Evolutionary conservation across 2,113 vertebrate genomes (phyloP).

Genomic region (Pollimyrus isidori): DNA sequence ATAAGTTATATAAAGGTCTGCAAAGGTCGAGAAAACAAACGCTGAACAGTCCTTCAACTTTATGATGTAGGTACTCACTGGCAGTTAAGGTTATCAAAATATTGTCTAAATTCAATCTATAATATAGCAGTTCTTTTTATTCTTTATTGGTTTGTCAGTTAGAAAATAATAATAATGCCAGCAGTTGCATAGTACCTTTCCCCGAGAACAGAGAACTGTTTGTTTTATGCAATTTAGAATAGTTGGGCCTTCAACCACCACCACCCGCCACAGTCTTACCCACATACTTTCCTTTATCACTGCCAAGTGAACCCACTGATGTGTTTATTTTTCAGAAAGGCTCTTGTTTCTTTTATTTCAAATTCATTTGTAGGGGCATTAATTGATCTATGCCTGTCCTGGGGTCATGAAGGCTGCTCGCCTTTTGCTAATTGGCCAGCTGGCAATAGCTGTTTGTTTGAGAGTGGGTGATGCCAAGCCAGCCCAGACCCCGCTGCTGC

Average conservation of each 20-base stretch:
- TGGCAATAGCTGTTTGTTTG: slow-evolving; percentile 30
- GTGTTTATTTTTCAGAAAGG: slow-evolving; percentile 31
- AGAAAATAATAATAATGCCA: not conserved
- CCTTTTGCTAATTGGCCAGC: slow-evolving; percentile 24
- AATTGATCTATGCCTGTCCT: slow-evolving; percentile 42
- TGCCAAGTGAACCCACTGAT: slow-evolving; percentile 43
- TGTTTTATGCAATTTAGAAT: slow-evolving; percentile 52
- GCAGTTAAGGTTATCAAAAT: not conserved
- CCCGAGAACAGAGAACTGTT: slow-evolving; percentile 38
- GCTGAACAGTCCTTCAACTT: not conserved
- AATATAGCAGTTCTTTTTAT: not conserved
- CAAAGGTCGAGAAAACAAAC: not conserved
- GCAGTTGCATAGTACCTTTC: not conserved
- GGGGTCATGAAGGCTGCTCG: slow-evolving; percentile 43
- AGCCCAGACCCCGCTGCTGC: slow-evolving; percentile 55
- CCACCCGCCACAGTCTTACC: slow-evolving; percentile 29
- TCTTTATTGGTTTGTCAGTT: not conserved
- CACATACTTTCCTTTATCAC: slow-evolving; percentile 37
- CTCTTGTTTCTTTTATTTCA: slow-evolving; percentile 11
- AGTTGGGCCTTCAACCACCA: slow-evolving; percentile 3
- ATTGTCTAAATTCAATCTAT: not conserved
- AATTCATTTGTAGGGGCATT: slow-evolving; percentile 21
- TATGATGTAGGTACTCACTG: not conserved
- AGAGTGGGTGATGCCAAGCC: slow-evolving; percentile 48
- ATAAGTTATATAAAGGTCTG: not conserved